Evolutionary conservation across 2,797 vertebrate genomes (phyloP).

Genomic region (Hemitrygon akajei): DNA sequence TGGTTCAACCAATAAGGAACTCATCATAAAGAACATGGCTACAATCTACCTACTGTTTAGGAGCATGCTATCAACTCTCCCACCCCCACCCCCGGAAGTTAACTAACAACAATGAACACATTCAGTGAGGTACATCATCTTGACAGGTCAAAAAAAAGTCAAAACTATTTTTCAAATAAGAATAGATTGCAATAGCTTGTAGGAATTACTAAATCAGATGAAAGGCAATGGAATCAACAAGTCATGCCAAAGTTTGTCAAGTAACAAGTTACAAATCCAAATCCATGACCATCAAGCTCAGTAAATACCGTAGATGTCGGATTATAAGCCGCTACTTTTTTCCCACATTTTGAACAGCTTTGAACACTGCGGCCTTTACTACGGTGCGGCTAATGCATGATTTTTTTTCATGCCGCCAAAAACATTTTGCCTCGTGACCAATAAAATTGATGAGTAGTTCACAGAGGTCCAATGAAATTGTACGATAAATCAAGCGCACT

Average conservation of each 20-base stretch:
- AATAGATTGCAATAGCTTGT: not conserved
- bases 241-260: not conserved
- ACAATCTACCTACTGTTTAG: not conserved
- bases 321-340: too few relatives aligned
- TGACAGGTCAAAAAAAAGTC: not conserved
- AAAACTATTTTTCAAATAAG: not conserved
- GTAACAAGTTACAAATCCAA: not conserved
- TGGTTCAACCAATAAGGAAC: not conserved
- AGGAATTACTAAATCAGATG: not conserved
- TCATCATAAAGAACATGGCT: too few relatives aligned
- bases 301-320: too few relatives aligned
- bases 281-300: not conserved
- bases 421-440: too few relatives aligned
- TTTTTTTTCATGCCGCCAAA: too few relatives aligned
- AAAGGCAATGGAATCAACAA: not conserved
- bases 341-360: too few relatives aligned
- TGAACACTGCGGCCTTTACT: too few relatives aligned
- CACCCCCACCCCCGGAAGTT: not conserved
- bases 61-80: not conserved
- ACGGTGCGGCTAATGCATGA: too few relatives aligned
- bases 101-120: not conserved
- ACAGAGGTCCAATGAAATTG: too few relatives aligned
- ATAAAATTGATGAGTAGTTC: too few relatives aligned
- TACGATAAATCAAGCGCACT: too few relatives aligned
- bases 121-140: not conserved